A percentile compares a stretch with the other conserved stretches of the same genome.
phyloP scores from a whole-genome alignment of 2,888 invertebrate genomes.

The Chirona hameri region DNA sequence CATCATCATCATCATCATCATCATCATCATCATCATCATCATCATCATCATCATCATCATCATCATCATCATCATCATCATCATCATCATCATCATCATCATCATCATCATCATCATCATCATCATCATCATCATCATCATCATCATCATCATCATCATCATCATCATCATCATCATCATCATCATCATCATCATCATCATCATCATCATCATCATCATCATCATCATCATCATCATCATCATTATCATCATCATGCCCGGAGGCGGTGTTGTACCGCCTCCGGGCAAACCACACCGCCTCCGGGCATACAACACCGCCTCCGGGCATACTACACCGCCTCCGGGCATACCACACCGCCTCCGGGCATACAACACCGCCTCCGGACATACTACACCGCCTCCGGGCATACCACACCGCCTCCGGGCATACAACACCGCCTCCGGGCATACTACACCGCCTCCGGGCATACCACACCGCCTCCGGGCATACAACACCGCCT shows the following conservation, averaged over 20 bases:
- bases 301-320: too few species aligned
- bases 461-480: too few species aligned
- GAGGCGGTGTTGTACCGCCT: too few species aligned
- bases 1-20: constrained; percentile 22
- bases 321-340: too few species aligned
- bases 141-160: constrained; percentile 22
- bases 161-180: constrained; percentile 22
- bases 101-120: constrained; percentile 22
- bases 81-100: constrained; percentile 22
- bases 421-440: too few species aligned
- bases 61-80: constrained; percentile 22
- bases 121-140: constrained; percentile 22
- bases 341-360: too few species aligned
- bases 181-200: constrained; percentile 22
- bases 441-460: too few species aligned
- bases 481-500: too few species aligned
- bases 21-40: constrained; percentile 22
- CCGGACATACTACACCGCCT: too few species aligned
- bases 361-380: too few species aligned
- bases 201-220: constrained; percentile 22
- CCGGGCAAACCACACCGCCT: too few species aligned
- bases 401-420: too few species aligned
- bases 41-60: constrained; percentile 22
- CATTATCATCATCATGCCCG: constrained; percentile 3
- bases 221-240: constrained; percentile 22